Percentiles rank a stretch among this genome's conserved stretches.
These are phyloP conservation scores for Ophiothrix spiculata DNA, from an alignment of 35 echinoderm and acorn worm species.

Conservation along the genomic window DNA sequence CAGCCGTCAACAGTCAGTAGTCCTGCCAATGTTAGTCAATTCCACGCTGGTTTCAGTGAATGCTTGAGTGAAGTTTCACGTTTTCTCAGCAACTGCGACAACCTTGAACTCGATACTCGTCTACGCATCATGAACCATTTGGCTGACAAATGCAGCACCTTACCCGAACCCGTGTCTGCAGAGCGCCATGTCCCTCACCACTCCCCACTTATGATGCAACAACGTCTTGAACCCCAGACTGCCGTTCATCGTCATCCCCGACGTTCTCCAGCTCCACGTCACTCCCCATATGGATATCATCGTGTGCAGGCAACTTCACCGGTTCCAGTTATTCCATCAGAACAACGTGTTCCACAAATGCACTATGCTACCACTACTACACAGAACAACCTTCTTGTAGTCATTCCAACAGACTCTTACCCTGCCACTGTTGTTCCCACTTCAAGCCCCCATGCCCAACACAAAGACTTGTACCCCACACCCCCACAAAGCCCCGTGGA, in stretches of 20 bases:
- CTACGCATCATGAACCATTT: conserved; percentile 70
- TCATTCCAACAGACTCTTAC: not conserved
- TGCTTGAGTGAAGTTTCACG: conserved; percentile 79
- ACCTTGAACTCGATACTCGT: conserved; percentile 67
- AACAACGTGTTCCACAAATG: not conserved
- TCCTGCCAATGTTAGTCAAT: conserved; percentile 40
- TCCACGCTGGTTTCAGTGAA: conserved; percentile 85
- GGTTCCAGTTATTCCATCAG: not conserved
- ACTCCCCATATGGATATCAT: not conserved
- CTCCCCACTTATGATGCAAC: not conserved
- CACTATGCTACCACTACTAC: not conserved
- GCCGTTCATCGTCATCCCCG: not conserved
- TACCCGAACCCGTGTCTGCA: conserved; percentile 5
- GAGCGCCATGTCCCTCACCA: not conserved
- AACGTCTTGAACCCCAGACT: not conserved
- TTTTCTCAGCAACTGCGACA: conserved; percentile 67
- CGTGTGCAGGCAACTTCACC: not conserved
- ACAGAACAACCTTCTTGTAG: not conserved
- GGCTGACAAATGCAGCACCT: conserved; percentile 44
- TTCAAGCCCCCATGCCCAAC: not conserved
- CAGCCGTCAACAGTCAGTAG: conserved; percentile 2
- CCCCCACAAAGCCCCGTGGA: conserved; percentile 26
- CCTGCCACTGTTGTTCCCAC: not conserved
- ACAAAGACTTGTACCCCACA: not conserved
- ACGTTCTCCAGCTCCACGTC: not conserved